phyloP scores from a whole-genome alignment of 2,113 vertebrate species.

The Bubo bubo region DNA sequence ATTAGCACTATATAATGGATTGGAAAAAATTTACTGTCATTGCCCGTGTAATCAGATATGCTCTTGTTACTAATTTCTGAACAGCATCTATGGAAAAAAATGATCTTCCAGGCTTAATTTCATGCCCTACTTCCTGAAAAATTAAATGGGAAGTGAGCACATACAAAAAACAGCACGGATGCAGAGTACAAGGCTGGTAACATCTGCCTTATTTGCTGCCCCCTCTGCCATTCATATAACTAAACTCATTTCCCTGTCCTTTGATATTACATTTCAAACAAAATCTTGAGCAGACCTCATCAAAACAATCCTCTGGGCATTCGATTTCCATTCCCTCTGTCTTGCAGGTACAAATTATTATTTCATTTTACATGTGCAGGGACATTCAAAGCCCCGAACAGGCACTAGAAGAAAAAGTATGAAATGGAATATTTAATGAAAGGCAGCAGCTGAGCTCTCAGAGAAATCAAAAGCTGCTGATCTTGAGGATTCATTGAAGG shows the following conservation, averaged over 20 bases:
- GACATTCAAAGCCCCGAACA: slow-evolving; percentile 14
- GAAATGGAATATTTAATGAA: slow-evolving; percentile 69
- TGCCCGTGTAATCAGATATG: slow-evolving; percentile 42
- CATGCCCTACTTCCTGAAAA: slow-evolving; percentile 55
- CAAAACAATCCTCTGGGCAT: slow-evolving; percentile 42
- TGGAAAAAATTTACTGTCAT: slow-evolving; percentile 6
- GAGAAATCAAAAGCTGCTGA: slow-evolving; percentile 57
- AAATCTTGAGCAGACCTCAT: slow-evolving; percentile 63
- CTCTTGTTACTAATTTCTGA: slow-evolving; percentile 44
- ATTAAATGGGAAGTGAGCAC: slow-evolving; percentile 2
- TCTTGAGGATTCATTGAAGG: slow-evolving; percentile 45
- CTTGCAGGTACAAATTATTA: slow-evolving; percentile 61
- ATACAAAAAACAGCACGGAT: slow-evolving; percentile 1
- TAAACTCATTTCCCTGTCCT: slow-evolving; percentile 37
- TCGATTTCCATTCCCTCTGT: slow-evolving; percentile 16
- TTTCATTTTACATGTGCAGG: slow-evolving; percentile 56
- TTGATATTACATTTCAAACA: slow-evolving; percentile 59
- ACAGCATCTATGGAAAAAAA: not conserved
- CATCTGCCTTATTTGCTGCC: slow-evolving; percentile 41
- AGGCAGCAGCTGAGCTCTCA: slow-evolving; percentile 49
- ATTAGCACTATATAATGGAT: slow-evolving; percentile 9
- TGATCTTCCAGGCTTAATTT: slow-evolving; percentile 58
- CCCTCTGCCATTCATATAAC: slow-evolving; percentile 14
- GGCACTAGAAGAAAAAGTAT: slow-evolving; percentile 26
- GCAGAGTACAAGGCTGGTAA: not conserved